Base-by-base conservation (phyloP, 37 sponge, comb jelly and placozoan species). In the Chondrilla cf. caribensis region DNA sequence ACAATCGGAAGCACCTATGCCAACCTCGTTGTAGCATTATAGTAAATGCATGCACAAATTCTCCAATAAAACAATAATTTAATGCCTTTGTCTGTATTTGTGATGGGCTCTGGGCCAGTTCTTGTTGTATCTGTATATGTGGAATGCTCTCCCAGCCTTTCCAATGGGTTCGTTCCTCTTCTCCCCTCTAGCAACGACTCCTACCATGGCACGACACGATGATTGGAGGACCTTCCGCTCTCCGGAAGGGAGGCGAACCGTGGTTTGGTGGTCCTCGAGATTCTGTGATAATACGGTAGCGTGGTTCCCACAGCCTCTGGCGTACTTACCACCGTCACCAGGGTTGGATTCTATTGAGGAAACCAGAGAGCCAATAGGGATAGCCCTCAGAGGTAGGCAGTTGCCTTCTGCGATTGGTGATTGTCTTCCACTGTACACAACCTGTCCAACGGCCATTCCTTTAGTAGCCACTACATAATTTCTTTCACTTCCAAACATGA, bases 91-190 rank as follows among this genome's bases (percentile, higher is more conserved):
- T 7, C 76, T 73, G 76, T 73, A 73, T 22, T 73, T 73, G 38
- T 89, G 70, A 19, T 66, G 72, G 35, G 60, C 60, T 28, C 65
- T 58, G 29, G 77, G 76, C 76, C 76, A 73, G 76, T 73, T 73
- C 44, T 73, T 73, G 25, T 73, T 73, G 44, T 73, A 42, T 7
- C 76, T 19, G 6, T 73, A 73, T 19, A 73, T 73, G 76, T 73
- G 76, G 24, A 73, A 73, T 3, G 76, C 76, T 43, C 76, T 38
- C n/a, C 76, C 76, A 38, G 76, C 76, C 6, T 73, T 73, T n/a
- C 76, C 76, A 39, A 73, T 73, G 44, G 76, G 76, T 40, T 73
- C 76, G 24, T 73, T 39, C 6, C 76, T 73, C 43, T 73, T 73
- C 76, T 73, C 76, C 44, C 24, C 76, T 39, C 76, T 37, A 19